Conservation (phyloP, 1,140 invertebrate genomes). For the Pseudachorutes palmiensis region DNA sequence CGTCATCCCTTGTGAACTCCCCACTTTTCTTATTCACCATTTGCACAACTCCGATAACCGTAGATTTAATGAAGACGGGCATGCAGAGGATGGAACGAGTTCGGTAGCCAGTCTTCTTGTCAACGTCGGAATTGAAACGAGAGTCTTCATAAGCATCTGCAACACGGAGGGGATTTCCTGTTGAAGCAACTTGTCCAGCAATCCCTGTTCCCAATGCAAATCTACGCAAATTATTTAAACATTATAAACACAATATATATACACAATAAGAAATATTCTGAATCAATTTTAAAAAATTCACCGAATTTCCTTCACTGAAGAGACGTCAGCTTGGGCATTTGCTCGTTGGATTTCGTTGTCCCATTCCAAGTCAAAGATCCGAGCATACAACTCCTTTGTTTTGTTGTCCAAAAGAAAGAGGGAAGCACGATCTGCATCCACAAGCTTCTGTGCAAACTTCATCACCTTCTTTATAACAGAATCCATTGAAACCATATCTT, state of each 20-base stretch:
- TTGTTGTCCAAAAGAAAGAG: slow-evolving; percentile 64
- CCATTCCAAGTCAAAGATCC: slow-evolving; percentile 54
- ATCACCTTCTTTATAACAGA: slow-evolving; percentile 72
- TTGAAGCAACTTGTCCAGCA: slow-evolving; percentile 63
- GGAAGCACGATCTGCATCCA: slow-evolving; percentile 70
- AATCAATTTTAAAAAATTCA: background rate
- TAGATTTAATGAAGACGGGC: slow-evolving; percentile 68
- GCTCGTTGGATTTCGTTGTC: slow-evolving; percentile 10
- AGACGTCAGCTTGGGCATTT: background rate
- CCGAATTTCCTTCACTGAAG: slow-evolving; percentile 23
- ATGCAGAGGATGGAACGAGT: slow-evolving; percentile 73
- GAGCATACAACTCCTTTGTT: slow-evolving; percentile 65
- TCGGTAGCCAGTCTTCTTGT: slow-evolving; percentile 65
- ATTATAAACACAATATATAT: background rate
- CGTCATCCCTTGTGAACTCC: slow-evolving; percentile 51
- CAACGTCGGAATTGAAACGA: slow-evolving; percentile 68
- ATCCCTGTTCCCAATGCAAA: slow-evolving; percentile 58
- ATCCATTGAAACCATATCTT: slow-evolving; percentile 78
- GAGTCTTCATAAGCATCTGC: slow-evolving; percentile 67
- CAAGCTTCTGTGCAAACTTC: slow-evolving; percentile 68
- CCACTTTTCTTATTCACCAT: slow-evolving; percentile 54
- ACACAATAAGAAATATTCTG: background rate
- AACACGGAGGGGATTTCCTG: slow-evolving; percentile 68
- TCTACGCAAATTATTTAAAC: slow-evolving; percentile 39
- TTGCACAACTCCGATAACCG: slow-evolving; percentile 57